Percentiles rank a stretch among this genome's conserved stretches.
These are phyloP conservation scores for Oceanodroma leucorhoa DNA, from an alignment of 2,797 vertebrate species.

Conservation along the genomic window DNA sequence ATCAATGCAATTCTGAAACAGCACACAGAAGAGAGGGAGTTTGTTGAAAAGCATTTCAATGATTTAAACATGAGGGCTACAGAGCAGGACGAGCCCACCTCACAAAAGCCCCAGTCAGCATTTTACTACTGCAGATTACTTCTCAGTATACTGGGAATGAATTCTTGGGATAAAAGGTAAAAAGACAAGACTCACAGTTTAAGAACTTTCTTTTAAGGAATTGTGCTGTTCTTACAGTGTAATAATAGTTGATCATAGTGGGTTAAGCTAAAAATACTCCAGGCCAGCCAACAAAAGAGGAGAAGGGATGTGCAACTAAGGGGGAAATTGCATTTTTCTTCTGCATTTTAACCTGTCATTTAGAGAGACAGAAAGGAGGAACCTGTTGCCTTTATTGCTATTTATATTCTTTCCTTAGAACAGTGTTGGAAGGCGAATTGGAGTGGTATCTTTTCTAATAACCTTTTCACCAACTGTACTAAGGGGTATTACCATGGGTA, in stretches of 20 bases:
- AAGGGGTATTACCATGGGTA: background rate
- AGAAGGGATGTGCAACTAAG: background rate
- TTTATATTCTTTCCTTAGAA: background rate
- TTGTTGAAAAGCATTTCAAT: conserved; percentile 87
- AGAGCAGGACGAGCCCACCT: conserved; percentile 87
- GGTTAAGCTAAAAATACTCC: background rate
- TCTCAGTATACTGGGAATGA: conserved; percentile 96
- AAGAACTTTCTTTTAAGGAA: background rate
- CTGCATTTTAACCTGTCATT: background rate
- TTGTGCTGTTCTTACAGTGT: background rate
- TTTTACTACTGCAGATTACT: conserved; percentile 98
- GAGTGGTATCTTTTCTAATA: background rate
- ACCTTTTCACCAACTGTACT: background rate
- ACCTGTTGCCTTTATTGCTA: background rate
- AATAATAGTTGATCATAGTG: background rate
- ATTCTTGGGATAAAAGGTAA: conserved; percentile 99
- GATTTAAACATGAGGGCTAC: conserved; percentile 91
- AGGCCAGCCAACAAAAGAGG: background rate
- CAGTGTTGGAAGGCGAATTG: background rate
- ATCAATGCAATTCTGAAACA: conserved; percentile 97
- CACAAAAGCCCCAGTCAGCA: conserved; percentile 90
- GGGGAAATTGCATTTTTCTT: background rate
- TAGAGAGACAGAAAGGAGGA: background rate
- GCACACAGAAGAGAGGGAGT: conserved; percentile 91
- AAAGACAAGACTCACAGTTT: background rate